A percentile compares a stretch with the other conserved stretches of the same genome.
These are phyloP conservation scores for Porphyrio hochstetteri DNA, from an alignment of 2,113 vertebrate species.

Conservation along the genomic window DNA sequence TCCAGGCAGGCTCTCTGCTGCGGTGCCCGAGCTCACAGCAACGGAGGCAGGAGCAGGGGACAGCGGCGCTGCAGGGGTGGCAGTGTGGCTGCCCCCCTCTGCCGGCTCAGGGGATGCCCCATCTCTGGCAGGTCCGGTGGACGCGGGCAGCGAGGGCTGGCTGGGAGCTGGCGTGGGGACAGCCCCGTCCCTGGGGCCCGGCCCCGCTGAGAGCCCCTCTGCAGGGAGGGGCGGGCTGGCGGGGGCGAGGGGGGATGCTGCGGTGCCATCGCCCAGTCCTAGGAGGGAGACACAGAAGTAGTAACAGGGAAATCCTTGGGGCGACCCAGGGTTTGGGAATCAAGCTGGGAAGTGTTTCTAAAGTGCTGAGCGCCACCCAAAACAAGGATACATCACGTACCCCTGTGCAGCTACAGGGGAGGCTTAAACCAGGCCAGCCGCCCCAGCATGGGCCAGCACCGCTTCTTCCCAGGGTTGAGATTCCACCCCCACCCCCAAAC, in stretches of 20 bases:
- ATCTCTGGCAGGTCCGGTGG: neutral
- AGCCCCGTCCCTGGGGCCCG: neutral
- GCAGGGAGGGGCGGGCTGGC: neutral
- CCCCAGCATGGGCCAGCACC: neutral
- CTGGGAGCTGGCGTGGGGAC: neutral
- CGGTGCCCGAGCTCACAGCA: neutral
- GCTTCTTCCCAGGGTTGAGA: rapidly evolving
- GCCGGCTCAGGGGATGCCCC: rapidly evolving
- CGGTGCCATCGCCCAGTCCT: conserved; percentile 48
- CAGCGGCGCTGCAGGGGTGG: rapidly evolving
- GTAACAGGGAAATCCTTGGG: neutral
- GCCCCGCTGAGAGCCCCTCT: neutral
- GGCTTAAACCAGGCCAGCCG: neutral
- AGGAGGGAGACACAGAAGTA: neutral
- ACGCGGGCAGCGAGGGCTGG: rapidly evolving
- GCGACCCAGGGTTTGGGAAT: neutral
- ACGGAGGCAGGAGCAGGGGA: neutral
- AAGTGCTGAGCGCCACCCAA: neutral
- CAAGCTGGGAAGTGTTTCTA: neutral
- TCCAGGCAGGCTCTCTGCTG: rapidly evolving
- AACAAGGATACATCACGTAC: neutral
- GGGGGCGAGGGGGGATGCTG: rapidly evolving
- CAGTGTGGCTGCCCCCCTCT: neutral
- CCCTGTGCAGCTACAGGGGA: neutral
- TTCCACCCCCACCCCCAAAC: neutral